These are phyloP conservation scores for Papio anubis DNA, from an alignment of 2,113 vertebrate genomes.

Conservation along the genomic window DNA sequence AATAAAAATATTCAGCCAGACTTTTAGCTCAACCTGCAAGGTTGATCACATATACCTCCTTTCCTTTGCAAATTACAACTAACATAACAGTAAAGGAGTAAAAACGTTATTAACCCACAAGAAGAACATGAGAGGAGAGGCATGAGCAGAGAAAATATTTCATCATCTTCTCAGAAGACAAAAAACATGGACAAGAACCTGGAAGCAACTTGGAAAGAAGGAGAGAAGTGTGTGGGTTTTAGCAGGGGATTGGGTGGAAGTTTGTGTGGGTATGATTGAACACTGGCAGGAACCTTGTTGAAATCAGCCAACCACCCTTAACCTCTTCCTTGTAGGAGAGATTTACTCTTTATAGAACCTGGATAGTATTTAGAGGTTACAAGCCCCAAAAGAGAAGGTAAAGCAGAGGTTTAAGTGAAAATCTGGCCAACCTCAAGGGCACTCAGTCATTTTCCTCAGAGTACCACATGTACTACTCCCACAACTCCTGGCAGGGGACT, in stretches of 20 bases:
- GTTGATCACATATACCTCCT: background rate
- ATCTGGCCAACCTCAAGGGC: background rate
- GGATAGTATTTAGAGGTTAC: background rate
- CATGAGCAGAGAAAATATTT: background rate
- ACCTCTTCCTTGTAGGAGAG: background rate
- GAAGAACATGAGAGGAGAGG: background rate
- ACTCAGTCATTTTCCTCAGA: background rate
- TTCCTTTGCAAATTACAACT: slow-evolving; percentile 1
- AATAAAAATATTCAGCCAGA: slow-evolving; percentile 2
- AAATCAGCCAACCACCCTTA: background rate
- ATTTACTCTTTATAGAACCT: background rate
- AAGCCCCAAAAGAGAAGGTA: background rate
- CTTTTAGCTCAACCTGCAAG: background rate
- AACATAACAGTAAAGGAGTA: background rate
- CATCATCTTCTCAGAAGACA: background rate
- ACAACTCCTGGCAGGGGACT: background rate
- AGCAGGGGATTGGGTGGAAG: background rate
- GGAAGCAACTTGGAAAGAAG: background rate
- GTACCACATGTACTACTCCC: background rate
- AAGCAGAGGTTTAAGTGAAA: background rate
- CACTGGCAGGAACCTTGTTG: background rate
- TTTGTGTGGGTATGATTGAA: background rate
- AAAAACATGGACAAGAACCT: background rate
- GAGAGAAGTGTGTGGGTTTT: background rate
- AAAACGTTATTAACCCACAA: background rate